A percentile compares a stretch with the other conserved stretches of the same genome.
Evolutionary conservation across 2,797 vertebrate genomes (phyloP).

Genomic region (Galago senegalensis): DNA sequence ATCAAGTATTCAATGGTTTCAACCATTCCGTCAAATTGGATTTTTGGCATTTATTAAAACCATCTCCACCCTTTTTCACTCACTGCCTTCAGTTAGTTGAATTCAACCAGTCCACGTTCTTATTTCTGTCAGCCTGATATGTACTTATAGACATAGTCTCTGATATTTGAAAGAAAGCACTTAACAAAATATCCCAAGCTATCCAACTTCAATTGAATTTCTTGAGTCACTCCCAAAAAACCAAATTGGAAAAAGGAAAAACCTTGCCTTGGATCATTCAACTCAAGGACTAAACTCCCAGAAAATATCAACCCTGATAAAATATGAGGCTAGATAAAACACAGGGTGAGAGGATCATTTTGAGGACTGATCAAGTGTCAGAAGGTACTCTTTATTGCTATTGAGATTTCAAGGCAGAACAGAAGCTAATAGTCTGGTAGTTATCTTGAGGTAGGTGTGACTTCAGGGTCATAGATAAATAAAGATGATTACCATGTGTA

Average conservation of each 20-base stretch:
- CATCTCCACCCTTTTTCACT: neutral
- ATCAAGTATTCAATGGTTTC: neutral
- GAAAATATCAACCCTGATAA: conserved; percentile 66
- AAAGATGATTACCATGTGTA: conserved; percentile 75
- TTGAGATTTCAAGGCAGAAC: conserved; percentile 63
- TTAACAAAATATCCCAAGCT: conserved; percentile 55
- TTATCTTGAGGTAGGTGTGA: conserved; percentile 56
- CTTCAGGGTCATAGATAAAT: conserved; percentile 74
- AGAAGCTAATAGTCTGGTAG: conserved; percentile 67
- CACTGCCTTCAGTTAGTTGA: conserved; percentile 39
- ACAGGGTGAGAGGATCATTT: conserved; percentile 55
- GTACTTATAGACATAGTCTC: conserved; percentile 16
- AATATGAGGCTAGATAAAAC: conserved; percentile 73
- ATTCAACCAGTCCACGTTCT: neutral
- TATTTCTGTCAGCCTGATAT: conserved; percentile 50
- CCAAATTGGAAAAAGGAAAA: conserved; percentile 49
- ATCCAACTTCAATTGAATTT: conserved; percentile 42
- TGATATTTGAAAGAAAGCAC: conserved; percentile 40
- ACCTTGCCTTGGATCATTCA: neutral
- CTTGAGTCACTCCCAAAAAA: conserved; percentile 63
- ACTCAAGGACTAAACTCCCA: conserved; percentile 64
- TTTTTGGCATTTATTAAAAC: conserved; percentile 51
- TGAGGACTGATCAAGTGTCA: conserved; percentile 27
- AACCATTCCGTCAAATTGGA: conserved; percentile 41
- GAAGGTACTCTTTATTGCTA: conserved; percentile 64